Conservation (phyloP, 2,113 vertebrate species). For the Asarcornis scutulata region DNA sequence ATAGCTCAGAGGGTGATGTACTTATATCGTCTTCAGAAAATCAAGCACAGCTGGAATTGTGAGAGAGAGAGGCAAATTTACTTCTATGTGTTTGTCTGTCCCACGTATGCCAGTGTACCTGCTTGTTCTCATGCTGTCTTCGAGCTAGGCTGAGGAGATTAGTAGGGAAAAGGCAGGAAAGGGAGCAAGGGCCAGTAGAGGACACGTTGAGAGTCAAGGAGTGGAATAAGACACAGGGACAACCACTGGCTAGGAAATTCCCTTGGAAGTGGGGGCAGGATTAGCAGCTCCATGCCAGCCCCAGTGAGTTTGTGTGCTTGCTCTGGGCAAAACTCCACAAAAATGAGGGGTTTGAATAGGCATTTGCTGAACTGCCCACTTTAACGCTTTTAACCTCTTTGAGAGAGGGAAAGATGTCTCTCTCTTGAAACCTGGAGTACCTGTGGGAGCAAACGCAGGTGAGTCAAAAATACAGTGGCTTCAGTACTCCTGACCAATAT, state of each 20-base stretch:
- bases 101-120: background rate
- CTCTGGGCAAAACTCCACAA: background rate
- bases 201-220: too few relatives aligned
- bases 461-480: background rate
- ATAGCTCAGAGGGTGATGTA: background rate
- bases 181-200: background rate
- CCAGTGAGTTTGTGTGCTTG: background rate
- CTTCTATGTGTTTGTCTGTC: background rate
- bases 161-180: background rate
- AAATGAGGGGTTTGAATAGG: accelerated
- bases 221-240: background rate
- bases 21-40: background rate
- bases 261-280: background rate
- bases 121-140: background rate
- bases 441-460: background rate
- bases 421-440: background rate
- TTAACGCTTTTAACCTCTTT: background rate
- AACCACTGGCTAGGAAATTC: background rate
- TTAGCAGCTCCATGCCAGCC: background rate
- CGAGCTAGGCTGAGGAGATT: background rate
- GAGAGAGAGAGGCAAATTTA: background rate
- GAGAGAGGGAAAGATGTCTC: background rate
- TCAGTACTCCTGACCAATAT: background rate
- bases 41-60: background rate
- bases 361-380: background rate